Evolutionary conservation across 2,797 vertebrate species (phyloP).

Genomic region (Hybognathus amarus): DNA sequence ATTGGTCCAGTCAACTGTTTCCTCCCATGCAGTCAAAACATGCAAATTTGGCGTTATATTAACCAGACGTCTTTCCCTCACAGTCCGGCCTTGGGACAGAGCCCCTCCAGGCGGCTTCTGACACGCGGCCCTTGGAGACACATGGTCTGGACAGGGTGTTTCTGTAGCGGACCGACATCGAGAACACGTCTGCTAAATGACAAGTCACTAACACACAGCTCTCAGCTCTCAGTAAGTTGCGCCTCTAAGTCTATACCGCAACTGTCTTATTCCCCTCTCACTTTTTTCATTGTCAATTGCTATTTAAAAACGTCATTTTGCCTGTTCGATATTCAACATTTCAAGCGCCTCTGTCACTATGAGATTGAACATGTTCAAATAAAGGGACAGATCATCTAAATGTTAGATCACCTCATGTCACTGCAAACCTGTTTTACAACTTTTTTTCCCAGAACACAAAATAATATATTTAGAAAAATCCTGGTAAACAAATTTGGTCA

Average conservation of each 20-base stretch:
- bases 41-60: constrained; percentile 76
- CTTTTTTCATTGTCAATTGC: background rate
- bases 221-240: constrained; percentile 31
- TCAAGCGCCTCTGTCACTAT: background rate
- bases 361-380: background rate
- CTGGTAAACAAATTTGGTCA: background rate
- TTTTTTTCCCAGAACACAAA: background rate
- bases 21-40: constrained; percentile 79
- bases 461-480: background rate
- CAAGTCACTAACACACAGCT: constrained; percentile 55
- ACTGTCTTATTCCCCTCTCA: background rate
- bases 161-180: constrained; percentile 67
- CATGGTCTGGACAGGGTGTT: constrained; percentile 77
- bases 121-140: constrained; percentile 67
- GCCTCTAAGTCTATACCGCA: background rate
- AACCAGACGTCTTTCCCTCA: constrained; percentile 73
- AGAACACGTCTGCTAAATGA: constrained; percentile 39
- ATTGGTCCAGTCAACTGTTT: constrained; percentile 74
- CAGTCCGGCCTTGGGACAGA: constrained; percentile 45
- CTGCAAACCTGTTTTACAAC: background rate
- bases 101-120: constrained; percentile 71
- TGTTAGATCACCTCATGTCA: too few species aligned
- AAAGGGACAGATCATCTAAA: background rate
- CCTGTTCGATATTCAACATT: background rate
- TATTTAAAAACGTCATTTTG: background rate